Conservation (phyloP, 2,888 invertebrate species). For the Trissolcus brochymenae region DNA sequence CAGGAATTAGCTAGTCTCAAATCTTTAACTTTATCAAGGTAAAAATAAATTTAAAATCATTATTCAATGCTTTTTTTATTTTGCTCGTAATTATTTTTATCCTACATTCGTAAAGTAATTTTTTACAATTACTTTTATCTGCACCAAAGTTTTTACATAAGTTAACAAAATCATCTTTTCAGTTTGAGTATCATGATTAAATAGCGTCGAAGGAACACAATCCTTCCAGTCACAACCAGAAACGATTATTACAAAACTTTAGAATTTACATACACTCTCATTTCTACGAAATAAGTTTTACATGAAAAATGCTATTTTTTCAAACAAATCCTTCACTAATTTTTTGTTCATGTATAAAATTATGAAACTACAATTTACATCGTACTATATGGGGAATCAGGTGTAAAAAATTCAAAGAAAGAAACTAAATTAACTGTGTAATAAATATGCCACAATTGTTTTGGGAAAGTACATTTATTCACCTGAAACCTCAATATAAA, state of each 20-base stretch:
- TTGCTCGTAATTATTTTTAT: slow-evolving; percentile 43
- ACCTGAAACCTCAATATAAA: slow-evolving; percentile 24
- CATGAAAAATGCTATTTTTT: not conserved
- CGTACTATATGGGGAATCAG: slow-evolving; percentile 11
- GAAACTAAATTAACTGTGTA: slow-evolving; percentile 1
- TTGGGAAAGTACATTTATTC: slow-evolving; percentile 16
- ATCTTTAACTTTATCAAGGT: slow-evolving; percentile 73
- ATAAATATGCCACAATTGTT: not conserved
- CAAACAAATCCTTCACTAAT: no score
- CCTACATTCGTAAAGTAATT: slow-evolving; percentile 47
- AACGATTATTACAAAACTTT: slow-evolving; percentile 14
- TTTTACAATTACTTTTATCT: slow-evolving; percentile 26
- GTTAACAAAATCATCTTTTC: slow-evolving; percentile 19
- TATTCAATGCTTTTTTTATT: slow-evolving; percentile 23
- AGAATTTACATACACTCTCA: not conserved
- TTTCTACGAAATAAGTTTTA: not conserved
- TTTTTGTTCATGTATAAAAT: no score
- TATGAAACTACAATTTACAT: not conserved
- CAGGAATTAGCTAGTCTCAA: slow-evolving; percentile 74
- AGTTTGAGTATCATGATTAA: slow-evolving; percentile 36
- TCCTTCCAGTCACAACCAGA: slow-evolving; percentile 39
- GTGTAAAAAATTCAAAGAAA: slow-evolving; percentile 2
- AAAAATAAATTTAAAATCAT: slow-evolving; percentile 28
- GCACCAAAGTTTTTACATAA: slow-evolving; percentile 28
- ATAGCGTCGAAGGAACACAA: not conserved